Percentiles rank a stretch among this genome's conserved stretches.
Evolutionary conservation across 2,113 vertebrate species (phyloP).

Genomic region (Alces alces): DNA sequence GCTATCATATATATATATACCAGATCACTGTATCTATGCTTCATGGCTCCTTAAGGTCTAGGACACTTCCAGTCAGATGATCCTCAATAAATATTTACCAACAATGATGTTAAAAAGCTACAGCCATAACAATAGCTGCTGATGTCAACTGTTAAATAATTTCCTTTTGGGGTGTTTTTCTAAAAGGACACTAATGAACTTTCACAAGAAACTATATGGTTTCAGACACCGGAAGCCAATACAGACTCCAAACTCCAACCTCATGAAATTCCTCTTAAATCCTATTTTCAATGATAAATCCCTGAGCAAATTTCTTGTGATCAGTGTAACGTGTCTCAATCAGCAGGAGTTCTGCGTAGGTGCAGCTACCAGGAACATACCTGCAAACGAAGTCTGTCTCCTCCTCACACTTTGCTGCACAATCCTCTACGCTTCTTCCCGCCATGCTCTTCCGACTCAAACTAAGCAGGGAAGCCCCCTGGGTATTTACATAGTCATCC

Average conservation of each 20-base stretch:
- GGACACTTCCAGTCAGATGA: not conserved
- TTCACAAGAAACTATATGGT: not conserved
- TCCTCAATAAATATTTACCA: not conserved
- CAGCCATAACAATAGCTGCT: not conserved
- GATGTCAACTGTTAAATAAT: not conserved
- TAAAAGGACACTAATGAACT: not conserved
- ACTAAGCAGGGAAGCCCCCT: constrained; percentile 76
- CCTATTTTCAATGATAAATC: not conserved
- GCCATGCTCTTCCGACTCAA: constrained; percentile 38
- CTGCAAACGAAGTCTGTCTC: constrained; percentile 81
- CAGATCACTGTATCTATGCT: not conserved
- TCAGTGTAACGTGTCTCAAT: rapidly evolving
- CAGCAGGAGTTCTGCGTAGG: rapidly evolving
- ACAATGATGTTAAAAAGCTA: not conserved
- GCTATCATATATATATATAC: not conserved
- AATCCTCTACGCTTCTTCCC: constrained; percentile 59
- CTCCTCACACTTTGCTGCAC: constrained; percentile 76
- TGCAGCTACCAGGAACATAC: constrained; percentile 51
- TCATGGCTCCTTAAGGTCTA: not conserved
- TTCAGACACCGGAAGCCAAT: not conserved
- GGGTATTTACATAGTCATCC: constrained; percentile 77
- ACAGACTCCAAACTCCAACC: not conserved
- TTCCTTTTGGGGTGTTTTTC: not conserved
- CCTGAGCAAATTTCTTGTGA: not conserved
- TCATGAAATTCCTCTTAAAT: not conserved